Base-by-base conservation (phyloP, 2,797 vertebrate genomes). In the Merluccius polli region DNA sequence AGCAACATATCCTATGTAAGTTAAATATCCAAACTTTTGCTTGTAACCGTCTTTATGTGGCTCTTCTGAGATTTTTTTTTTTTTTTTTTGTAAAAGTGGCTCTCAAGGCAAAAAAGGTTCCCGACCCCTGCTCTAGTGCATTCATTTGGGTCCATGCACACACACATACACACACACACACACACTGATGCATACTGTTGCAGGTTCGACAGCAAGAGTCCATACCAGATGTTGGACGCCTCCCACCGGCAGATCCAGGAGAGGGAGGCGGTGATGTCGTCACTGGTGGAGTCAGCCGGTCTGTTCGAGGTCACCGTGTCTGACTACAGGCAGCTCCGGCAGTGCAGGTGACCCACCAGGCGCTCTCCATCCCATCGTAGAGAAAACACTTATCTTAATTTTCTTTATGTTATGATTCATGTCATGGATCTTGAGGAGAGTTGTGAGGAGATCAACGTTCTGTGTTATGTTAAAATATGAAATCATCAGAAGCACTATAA, bases 231-330 rank as follows among this genome's bases (percentile, higher is more conserved):
- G 88, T 89, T 99, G 81, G 94, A 96, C 75, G 68, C 78, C 12
- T 94, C 95, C 85, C 93, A 98, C 71, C 1, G 0, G 15, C 93
- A 96, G 91, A 96, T 98, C 86, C 90, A 92, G 82, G 90, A 94
- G 83, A 94, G 95, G 91, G 98, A 99, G 87, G 89, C 88, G 8
- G 87, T 91, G 71, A 95, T 99, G 96, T 86, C 92, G 36, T 94
- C 91, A 0, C 93, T 98, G 81, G 91, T 89, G 68, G 93, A 95
- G 63, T 95, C 96, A 0, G 96, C 96, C 63, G 86, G 85, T 70
- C 90, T 99, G 78, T 99, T 99, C 81, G 98, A 99, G 91, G 95
- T 99, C 88, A 94, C 35, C 0, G 75, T 96, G 72, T 93, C 96
- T 0, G 96, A 98, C 74, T 98, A 94, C 75, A 97, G 92, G 88